Percentiles rank a stretch among this genome's conserved stretches.
Conservation (phyloP, 2,888 invertebrate species). For the Drosophila antonietae region DNA sequence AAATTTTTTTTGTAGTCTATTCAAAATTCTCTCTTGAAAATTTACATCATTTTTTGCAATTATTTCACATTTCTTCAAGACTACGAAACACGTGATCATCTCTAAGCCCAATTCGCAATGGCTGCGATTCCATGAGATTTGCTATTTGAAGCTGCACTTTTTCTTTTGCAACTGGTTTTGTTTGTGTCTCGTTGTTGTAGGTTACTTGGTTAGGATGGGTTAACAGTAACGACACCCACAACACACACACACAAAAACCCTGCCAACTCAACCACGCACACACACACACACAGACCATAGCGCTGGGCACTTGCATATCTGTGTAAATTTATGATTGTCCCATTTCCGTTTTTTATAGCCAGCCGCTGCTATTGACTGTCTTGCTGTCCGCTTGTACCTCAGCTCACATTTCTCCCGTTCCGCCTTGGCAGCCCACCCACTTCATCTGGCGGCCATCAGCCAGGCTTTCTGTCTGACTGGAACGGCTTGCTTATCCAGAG, state of each 20-base stretch:
- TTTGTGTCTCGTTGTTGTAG: constrained; percentile 50
- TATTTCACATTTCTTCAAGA: not conserved
- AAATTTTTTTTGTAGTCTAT: not conserved
- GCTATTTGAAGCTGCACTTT: constrained; percentile 36
- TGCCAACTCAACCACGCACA: constrained; percentile 32
- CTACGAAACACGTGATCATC: constrained; percentile 34
- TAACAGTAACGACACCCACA: not conserved
- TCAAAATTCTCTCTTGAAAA: not conserved
- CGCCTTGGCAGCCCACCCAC: not conserved
- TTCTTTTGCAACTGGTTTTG: constrained; percentile 36
- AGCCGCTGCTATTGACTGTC: constrained; percentile 70
- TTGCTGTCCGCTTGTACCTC: constrained; percentile 37
- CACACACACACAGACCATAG: constrained; percentile 26
- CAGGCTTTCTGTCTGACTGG: constrained; percentile 37
- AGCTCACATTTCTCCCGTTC: not conserved
- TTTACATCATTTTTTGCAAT: too few species aligned
- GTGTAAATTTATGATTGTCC: constrained; percentile 84
- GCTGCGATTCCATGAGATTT: constrained; percentile 50
- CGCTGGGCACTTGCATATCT: constrained; percentile 78
- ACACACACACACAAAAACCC: constrained; percentile 21
- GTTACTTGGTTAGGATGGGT: constrained; percentile 17
- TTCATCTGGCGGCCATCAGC: not conserved
- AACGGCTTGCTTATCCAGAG: constrained; percentile 70
- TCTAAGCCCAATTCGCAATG: constrained; percentile 24
- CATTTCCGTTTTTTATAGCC: constrained; percentile 82